phyloP scores from a whole-genome alignment of 2,797 vertebrate species.

The Peromyscus melanophrys region DNA sequence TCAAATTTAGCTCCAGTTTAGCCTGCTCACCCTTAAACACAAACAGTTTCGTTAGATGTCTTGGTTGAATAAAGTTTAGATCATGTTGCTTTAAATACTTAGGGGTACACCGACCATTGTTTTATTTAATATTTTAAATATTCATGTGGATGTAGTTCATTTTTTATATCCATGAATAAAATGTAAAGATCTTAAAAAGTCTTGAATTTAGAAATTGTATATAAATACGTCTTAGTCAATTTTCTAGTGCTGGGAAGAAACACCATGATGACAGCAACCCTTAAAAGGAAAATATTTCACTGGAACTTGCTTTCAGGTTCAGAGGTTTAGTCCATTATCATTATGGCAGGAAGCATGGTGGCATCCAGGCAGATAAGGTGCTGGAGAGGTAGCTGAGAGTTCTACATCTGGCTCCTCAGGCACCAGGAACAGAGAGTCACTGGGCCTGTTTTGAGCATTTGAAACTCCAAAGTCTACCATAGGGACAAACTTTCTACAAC shows the following conservation, averaged over 20 bases:
- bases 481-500: background rate
- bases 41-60: background rate
- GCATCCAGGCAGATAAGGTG: too few relatives aligned
- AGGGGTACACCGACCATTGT: background rate
- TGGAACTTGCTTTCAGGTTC: background rate
- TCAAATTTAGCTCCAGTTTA: background rate
- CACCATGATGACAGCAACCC: background rate
- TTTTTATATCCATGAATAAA: background rate
- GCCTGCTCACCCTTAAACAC: background rate
- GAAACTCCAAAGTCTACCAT: background rate
- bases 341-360: background rate
- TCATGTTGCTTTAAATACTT: background rate
- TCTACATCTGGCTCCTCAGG: background rate
- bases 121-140: background rate
- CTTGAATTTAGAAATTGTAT: background rate
- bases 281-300: background rate
- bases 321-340: too few relatives aligned
- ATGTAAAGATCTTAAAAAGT: background rate
- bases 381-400: background rate
- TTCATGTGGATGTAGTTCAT: background rate
- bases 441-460: background rate
- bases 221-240: background rate
- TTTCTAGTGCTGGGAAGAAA: background rate
- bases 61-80: background rate
- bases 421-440: background rate